These are phyloP conservation scores for Theretra japonica DNA, from an alignment of 2,888 invertebrate genomes.

Conservation along the genomic window DNA sequence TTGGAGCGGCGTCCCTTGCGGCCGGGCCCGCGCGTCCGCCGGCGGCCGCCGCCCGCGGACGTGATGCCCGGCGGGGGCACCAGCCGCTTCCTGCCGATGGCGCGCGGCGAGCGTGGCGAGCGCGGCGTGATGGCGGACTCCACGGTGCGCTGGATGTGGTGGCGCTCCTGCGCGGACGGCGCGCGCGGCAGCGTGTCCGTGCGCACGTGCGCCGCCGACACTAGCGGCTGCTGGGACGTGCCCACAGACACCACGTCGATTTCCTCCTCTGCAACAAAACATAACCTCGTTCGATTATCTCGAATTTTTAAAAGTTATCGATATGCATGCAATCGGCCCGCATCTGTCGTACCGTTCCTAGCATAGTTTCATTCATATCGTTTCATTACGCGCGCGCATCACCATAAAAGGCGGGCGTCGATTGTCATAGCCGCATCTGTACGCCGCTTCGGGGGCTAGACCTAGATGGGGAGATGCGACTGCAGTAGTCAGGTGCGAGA, in stretches of 20 bases:
- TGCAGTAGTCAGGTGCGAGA: conserved; percentile 79
- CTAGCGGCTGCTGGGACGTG: conserved; percentile 64
- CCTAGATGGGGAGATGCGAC: conserved; percentile 75
- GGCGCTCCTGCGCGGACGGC: conserved; percentile 88
- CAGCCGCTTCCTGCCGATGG: conserved; percentile 83
- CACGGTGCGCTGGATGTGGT: conserved; percentile 86
- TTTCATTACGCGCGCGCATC: conserved; percentile 67
- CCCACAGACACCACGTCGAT: conserved; percentile 92
- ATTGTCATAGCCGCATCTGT: conserved; percentile 67
- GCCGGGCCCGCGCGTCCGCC: conserved; percentile 68
- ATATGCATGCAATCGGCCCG: conserved; percentile 40
- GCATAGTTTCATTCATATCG: conserved; percentile 72
- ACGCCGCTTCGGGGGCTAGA: conserved; percentile 62
- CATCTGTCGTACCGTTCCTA: conserved; percentile 56
- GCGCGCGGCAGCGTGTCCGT: conserved; percentile 86
- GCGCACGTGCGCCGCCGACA: conserved; percentile 63
- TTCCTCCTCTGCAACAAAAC: conserved; percentile 90
- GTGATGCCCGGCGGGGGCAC: conserved; percentile 69
- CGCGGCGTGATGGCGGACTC: conserved; percentile 83
- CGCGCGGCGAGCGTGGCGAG: conserved; percentile 66
- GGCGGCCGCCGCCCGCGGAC: conserved; percentile 54
- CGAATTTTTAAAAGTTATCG: conserved; percentile 35
- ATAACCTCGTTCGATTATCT: conserved; percentile 40
- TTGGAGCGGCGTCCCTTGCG: conserved; percentile 74
- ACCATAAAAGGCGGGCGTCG: conserved; percentile 72